Conservation (phyloP, 2,888 invertebrate species). For the Penaeus monodon region DNA sequence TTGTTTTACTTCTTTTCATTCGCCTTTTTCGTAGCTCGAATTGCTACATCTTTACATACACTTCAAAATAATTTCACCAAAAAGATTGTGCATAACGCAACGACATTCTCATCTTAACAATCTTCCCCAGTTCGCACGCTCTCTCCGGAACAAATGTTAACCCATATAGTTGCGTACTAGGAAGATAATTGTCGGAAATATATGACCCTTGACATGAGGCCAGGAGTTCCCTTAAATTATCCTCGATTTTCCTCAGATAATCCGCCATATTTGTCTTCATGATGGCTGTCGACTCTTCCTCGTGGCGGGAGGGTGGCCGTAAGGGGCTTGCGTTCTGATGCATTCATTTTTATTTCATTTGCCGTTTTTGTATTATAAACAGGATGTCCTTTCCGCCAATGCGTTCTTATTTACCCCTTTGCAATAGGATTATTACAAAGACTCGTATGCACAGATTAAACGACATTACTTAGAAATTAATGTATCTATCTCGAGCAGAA, state of each 20-base stretch:
- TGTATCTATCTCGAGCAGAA: not conserved
- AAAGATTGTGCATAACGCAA: no score
- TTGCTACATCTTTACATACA: no score
- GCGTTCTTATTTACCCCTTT: not conserved
- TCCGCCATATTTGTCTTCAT: conserved; percentile 50
- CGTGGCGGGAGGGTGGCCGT: conserved; percentile 26
- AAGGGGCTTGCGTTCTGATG: conserved; percentile 10
- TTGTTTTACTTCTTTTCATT: no score
- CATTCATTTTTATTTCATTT: not conserved
- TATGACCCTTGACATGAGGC: conserved; percentile 43
- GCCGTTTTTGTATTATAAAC: not conserved
- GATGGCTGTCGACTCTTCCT: conserved; percentile 33
- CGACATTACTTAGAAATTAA: not conserved
- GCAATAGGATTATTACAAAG: no score
- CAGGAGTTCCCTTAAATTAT: conserved; percentile 48
- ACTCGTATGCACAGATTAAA: not conserved
- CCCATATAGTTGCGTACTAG: conserved; percentile 37
- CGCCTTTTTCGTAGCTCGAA: no score
- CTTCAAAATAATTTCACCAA: no score
- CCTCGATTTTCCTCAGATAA: conserved; percentile 45
- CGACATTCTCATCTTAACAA: no score
- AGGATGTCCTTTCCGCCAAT: not conserved
- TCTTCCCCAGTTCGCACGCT: no score
- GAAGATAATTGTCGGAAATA: conserved; percentile 40
- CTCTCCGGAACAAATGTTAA: conserved; percentile 9